Evolutionary conservation across 2,113 vertebrate genomes (phyloP).

Genomic region (Datnioides undecimradiatus): DNA sequence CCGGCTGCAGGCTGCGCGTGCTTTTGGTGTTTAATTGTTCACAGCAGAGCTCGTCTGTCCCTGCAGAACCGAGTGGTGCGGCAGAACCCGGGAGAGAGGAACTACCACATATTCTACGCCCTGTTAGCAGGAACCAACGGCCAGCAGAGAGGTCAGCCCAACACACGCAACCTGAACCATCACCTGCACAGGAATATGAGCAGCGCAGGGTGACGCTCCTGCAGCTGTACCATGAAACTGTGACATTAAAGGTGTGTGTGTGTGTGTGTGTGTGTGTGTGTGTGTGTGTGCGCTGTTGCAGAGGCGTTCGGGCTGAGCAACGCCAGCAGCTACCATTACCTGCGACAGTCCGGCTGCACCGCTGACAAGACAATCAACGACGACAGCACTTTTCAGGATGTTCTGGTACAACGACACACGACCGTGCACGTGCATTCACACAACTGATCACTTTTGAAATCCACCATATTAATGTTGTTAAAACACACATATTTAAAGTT

Average conservation of each 20-base stretch:
- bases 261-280: not conserved
- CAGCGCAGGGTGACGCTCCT: no score
- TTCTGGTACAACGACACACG: slow-evolving; percentile 86
- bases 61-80: slow-evolving; percentile 96
- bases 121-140: slow-evolving; percentile 91
- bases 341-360: slow-evolving; percentile 90
- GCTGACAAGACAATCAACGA: slow-evolving; percentile 91
- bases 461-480: no score
- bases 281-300: slow-evolving; percentile 57
- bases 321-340: slow-evolving; percentile 93
- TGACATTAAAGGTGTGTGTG: not conserved
- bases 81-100: slow-evolving; percentile 96
- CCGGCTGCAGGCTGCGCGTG: no score
- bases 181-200: no score
- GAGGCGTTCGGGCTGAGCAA: slow-evolving; percentile 91
- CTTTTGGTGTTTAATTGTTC: no score
- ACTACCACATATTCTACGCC: slow-evolving; percentile 99
- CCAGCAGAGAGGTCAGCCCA: slow-evolving; percentile 87
- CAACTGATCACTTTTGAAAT: no score
- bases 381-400: slow-evolving; percentile 90
- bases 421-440: not conserved
- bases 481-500: no score
- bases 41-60: not conserved
- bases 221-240: not conserved
- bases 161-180: no score